These are phyloP conservation scores for Drosophila monieri DNA, from an alignment of 2,888 invertebrate species.

Conservation along the genomic window DNA sequence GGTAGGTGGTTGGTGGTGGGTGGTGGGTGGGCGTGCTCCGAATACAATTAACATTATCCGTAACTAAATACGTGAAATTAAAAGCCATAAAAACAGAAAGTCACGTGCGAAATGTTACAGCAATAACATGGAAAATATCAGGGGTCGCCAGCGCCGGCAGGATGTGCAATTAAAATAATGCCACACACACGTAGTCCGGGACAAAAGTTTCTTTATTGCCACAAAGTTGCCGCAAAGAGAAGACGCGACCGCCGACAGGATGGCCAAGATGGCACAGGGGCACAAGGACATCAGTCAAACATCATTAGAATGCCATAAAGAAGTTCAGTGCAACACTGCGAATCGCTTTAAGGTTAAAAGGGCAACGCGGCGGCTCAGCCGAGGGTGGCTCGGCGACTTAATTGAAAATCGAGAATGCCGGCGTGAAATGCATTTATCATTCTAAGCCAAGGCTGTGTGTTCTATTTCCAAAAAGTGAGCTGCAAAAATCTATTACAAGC, in stretches of 20 bases:
- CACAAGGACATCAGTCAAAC: constrained; percentile 61
- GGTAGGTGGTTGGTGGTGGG: constrained; percentile 5
- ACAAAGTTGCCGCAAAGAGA: constrained; percentile 28
- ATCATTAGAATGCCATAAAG: constrained; percentile 74
- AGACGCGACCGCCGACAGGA: constrained; percentile 1
- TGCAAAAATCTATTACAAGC: constrained; percentile 66
- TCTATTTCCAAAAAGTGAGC: constrained; percentile 52
- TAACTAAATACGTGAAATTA: constrained; percentile 80
- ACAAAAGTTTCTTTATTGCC: constrained; percentile 67
- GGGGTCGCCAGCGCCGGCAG: constrained; percentile 33
- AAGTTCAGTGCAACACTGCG: constrained; percentile 50
- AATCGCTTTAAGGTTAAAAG: constrained; percentile 58
- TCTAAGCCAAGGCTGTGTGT: constrained; percentile 49
- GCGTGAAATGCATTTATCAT: constrained; percentile 75
- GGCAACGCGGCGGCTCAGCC: constrained; percentile 15
- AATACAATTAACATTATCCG: constrained; percentile 77
- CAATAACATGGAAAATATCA: constrained; percentile 45
- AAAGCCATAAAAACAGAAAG: constrained; percentile 80
- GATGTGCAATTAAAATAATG: constrained; percentile 76
- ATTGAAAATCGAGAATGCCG: constrained; percentile 65
- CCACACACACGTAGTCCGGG: constrained; percentile 68
- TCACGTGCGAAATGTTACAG: constrained; percentile 77
- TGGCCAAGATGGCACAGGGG: not conserved
- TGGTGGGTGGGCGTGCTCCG: constrained; percentile 11
- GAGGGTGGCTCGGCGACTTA: constrained; percentile 53